These are phyloP conservation scores for Gryllus bimaculatus DNA, from an alignment of 1,140 invertebrate genomes.

Conservation along the genomic window DNA sequence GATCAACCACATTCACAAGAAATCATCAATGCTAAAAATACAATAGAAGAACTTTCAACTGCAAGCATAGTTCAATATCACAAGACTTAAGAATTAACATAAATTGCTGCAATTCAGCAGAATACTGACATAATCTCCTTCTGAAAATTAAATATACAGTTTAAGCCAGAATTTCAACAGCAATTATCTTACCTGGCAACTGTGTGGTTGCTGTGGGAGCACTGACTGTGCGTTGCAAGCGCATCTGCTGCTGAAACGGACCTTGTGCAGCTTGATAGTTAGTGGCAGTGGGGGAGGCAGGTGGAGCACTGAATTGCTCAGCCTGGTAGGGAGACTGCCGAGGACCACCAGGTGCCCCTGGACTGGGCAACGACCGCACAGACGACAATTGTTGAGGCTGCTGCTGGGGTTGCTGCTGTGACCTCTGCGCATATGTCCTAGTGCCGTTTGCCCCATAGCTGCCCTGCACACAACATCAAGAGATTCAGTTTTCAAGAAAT, in stretches of 20 bases:
- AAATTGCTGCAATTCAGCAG: too few species aligned
- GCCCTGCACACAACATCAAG: constrained; percentile 23
- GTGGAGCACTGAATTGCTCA: constrained; percentile 41
- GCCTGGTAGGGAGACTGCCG: constrained; percentile 47
- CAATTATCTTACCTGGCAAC: constrained; percentile 46
- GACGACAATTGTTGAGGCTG: constrained; percentile 26
- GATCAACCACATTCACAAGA: too few species aligned
- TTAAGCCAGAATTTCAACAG: too few species aligned
- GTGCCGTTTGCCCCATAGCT: constrained; percentile 27
- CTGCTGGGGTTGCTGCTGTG: constrained; percentile 28
- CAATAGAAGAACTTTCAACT: too few species aligned
- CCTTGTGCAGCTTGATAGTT: constrained; percentile 38
- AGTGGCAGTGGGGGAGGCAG: constrained; percentile 37
- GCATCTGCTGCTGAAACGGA: constrained; percentile 45
- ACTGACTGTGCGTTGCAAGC: constrained; percentile 52
- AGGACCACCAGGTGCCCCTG: constrained; percentile 29
- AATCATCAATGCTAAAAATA: too few species aligned
- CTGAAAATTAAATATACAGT: not conserved
- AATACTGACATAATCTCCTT: not conserved
- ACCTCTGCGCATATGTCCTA: constrained; percentile 32
- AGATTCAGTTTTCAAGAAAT: not conserved
- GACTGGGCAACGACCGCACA: constrained; percentile 26
- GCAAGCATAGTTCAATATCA: too few species aligned
- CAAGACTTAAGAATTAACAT: too few species aligned
- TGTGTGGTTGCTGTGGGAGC: constrained; percentile 53